Evolutionary conservation across 53 echinoderm and acorn worm genomes (phyloP).

Genomic region (Actinopyga echinites): DNA sequence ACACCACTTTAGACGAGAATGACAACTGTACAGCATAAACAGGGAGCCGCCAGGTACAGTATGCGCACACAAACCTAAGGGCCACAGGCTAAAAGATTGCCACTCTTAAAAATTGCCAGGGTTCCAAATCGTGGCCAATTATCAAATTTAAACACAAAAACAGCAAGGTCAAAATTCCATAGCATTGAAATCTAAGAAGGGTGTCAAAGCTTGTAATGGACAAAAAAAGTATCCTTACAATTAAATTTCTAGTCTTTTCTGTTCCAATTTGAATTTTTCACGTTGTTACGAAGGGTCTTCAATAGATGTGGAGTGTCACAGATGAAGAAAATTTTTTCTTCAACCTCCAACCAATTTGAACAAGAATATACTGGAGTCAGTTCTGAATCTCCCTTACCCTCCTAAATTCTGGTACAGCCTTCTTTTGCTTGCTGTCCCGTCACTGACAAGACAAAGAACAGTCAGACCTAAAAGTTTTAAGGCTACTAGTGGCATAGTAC

Average conservation of each 20-base stretch:
- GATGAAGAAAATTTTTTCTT: slow-evolving; percentile 57
- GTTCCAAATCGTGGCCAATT: no score
- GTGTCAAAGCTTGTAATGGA: no score
- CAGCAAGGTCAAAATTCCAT: no score
- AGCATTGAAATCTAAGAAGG: no score
- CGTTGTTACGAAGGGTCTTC: slow-evolving; percentile 67
- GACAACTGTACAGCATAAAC: no score
- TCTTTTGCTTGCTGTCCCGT: slow-evolving; percentile 66
- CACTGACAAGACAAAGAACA: slow-evolving; percentile 49
- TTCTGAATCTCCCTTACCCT: background rate
- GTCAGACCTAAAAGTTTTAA: slow-evolving; percentile 49
- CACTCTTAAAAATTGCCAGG: no score
- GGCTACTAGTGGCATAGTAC: slow-evolving; percentile 45
- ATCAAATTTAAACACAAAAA: no score
- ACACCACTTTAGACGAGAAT: no score
- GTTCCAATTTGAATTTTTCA: slow-evolving; percentile 63
- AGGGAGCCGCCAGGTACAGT: no score
- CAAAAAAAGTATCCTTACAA: background rate
- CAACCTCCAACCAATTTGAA: slow-evolving; percentile 37
- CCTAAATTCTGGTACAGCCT: slow-evolving; percentile 50
- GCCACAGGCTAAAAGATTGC: no score
- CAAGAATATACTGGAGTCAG: slow-evolving; percentile 4
- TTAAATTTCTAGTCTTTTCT: slow-evolving; percentile 51
- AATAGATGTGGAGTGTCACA: slow-evolving; percentile 71
- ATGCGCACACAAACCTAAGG: no score